Conservation (phyloP, 2,888 invertebrate species). For the Ptychoptera albimana region DNA sequence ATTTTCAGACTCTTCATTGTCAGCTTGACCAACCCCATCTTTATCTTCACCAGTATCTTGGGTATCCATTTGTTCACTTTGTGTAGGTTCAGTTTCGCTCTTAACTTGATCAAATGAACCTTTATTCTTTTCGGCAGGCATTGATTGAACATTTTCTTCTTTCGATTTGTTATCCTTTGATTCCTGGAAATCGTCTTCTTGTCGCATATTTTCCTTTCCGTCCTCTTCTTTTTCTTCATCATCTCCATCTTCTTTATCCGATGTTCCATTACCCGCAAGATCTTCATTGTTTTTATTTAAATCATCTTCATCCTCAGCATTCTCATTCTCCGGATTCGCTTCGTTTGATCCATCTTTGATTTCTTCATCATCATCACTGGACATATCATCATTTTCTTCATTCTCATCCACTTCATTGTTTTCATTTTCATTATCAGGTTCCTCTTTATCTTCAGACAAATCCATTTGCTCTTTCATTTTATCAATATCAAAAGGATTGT, state of each 20-base stretch:
- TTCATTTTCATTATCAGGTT: conserved; percentile 18
- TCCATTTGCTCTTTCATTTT: conserved; percentile 46
- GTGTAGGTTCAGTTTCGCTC: conserved; percentile 29
- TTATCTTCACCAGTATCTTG: conserved; percentile 39
- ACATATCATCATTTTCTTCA: conserved; percentile 32
- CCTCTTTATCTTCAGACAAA: conserved; percentile 22
- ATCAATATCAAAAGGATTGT: conserved; percentile 78
- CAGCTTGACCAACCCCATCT: conserved; percentile 56
- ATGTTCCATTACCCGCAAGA: conserved; percentile 22
- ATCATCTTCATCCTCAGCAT: conserved; percentile 31
- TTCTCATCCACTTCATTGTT: conserved; percentile 33
- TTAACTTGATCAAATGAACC: conserved; percentile 27
- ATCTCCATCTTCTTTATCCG: conserved; percentile 38
- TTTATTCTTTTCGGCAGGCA: conserved; percentile 14
- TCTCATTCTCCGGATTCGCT: conserved; percentile 24
- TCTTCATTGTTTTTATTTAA: conserved; percentile 42
- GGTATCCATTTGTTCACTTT: conserved; percentile 33
- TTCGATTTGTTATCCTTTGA: conserved; percentile 26
- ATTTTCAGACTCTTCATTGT: conserved; percentile 47
- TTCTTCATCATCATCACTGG: conserved; percentile 35
- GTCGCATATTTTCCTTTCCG: conserved; percentile 18
- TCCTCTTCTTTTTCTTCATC: conserved; percentile 34
- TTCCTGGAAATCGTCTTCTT: conserved; percentile 21
- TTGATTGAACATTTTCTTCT: conserved; percentile 28
- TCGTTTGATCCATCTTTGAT: conserved; percentile 30